Conservation (phyloP, 1,140 invertebrate species). For the Eupeodes corollae region DNA sequence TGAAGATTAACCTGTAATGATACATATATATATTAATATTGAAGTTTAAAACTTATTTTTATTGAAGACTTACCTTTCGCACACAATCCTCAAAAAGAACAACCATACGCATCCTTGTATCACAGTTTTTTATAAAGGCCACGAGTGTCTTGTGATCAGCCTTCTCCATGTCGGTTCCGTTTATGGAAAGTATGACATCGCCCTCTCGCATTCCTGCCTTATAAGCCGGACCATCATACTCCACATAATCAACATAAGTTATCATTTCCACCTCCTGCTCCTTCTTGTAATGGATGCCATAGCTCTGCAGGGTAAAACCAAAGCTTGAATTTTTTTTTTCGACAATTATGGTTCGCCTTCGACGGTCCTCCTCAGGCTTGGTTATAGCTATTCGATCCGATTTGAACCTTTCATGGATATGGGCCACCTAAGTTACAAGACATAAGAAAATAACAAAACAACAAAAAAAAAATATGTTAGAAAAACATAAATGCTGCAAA, state of each 20-base stretch:
- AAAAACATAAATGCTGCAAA: neutral
- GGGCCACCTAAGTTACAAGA: conserved; percentile 36
- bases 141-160: conserved; percentile 85
- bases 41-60: neutral
- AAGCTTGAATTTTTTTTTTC: conserved; percentile 85
- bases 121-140: conserved; percentile 80
- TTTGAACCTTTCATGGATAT: conserved; percentile 70
- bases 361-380: conserved; percentile 70
- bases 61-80: conserved; percentile 50
- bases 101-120: conserved; percentile 83
- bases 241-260: conserved; percentile 93
- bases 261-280: conserved; percentile 75
- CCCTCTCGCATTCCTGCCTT: conserved; percentile 85
- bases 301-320: conserved; percentile 89
- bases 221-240: conserved; percentile 79
- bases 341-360: conserved; percentile 79
- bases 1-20: conserved; percentile 64
- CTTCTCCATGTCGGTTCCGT: conserved; percentile 83
- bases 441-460: conserved; percentile 2
- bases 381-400: conserved; percentile 61
- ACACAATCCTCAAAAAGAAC: conserved; percentile 92
- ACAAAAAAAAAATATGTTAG: neutral
- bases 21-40: neutral
- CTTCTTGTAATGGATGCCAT: conserved; percentile 88
- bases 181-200: conserved; percentile 89